These are phyloP conservation scores for Idris sp. DNA, from an alignment of 1,140 invertebrate genomes.

Conservation along the genomic window DNA sequence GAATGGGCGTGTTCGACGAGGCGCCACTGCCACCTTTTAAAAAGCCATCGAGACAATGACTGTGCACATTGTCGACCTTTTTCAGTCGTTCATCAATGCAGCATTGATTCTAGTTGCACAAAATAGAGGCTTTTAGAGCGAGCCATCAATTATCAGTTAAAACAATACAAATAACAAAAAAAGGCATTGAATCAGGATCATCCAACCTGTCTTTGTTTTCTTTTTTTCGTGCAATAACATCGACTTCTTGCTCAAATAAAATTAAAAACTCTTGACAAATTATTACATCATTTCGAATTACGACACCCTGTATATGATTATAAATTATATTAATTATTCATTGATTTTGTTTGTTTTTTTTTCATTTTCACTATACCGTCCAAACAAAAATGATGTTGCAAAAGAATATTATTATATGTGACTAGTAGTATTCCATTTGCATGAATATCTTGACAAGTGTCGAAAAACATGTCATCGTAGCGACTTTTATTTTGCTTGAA, in stretches of 20 bases:
- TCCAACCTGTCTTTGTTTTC: slow-evolving; percentile 26
- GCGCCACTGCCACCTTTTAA: slow-evolving; percentile 61
- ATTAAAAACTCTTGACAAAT: too few relatives aligned
- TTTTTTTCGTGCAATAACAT: slow-evolving; percentile 31
- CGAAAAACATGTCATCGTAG: slow-evolving; percentile 15
- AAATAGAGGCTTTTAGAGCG: slow-evolving; percentile 51
- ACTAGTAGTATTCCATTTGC: slow-evolving; percentile 13
- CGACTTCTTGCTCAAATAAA: too few relatives aligned
- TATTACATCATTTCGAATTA: slow-evolving; percentile 2
- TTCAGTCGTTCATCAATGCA: slow-evolving; percentile 28
- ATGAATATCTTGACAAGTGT: slow-evolving; percentile 24
- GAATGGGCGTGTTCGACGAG: slow-evolving; percentile 42
- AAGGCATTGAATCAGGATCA: slow-evolving; percentile 8
- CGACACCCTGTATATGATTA: background rate
- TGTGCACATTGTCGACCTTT: slow-evolving; percentile 49
- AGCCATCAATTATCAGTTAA: slow-evolving; percentile 50
- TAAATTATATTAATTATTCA: slow-evolving; percentile 14
- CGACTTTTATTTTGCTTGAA: slow-evolving; percentile 52
- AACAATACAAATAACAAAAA: slow-evolving; percentile 44
- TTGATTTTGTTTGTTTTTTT: slow-evolving; percentile 4
- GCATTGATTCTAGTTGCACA: slow-evolving; percentile 37
- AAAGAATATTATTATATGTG: slow-evolving; percentile 2
- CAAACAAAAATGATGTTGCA: background rate
- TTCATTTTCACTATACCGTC: background rate
- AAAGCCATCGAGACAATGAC: slow-evolving; percentile 62